Evolutionary conservation across 2,113 vertebrate genomes (phyloP).

Genomic region (Papio anubis): DNA sequence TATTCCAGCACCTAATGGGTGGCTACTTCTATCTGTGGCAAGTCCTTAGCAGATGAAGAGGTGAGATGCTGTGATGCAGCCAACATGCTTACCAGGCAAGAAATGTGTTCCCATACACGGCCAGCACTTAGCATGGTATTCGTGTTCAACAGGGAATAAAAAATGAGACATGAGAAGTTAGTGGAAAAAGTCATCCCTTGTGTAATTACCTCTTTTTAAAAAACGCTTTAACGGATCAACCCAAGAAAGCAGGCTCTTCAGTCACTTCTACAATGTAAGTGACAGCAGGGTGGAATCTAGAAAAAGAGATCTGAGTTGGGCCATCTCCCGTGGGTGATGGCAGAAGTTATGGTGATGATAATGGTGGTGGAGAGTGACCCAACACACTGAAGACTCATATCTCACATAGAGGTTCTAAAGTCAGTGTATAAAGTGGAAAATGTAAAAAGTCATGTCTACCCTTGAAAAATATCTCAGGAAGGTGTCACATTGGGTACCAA

Average conservation of each 20-base stretch:
- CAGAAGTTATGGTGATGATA: neutral
- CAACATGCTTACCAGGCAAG: neutral
- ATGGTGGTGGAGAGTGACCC: neutral
- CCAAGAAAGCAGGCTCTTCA: neutral
- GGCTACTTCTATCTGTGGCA: neutral
- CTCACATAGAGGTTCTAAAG: neutral
- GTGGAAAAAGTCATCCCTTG: neutral
- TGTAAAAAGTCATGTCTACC: neutral
- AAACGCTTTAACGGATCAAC: neutral
- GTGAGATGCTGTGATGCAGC: neutral
- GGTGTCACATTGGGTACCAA: neutral
- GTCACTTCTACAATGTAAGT: neutral
- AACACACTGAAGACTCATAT: neutral
- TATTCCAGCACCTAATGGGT: neutral
- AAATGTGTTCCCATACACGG: neutral
- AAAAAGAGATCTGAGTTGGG: neutral
- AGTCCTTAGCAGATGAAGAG: neutral
- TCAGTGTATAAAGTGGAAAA: neutral
- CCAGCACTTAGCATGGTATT: neutral
- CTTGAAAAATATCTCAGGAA: neutral
- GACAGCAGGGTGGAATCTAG: neutral
- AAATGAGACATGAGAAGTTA: neutral
- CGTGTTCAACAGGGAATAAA: neutral
- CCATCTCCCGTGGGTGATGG: neutral
- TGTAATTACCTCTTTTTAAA: neutral